Evolutionary conservation across 2,888 invertebrate genomes (phyloP).

Genomic region (Galerucella pusilla): DNA sequence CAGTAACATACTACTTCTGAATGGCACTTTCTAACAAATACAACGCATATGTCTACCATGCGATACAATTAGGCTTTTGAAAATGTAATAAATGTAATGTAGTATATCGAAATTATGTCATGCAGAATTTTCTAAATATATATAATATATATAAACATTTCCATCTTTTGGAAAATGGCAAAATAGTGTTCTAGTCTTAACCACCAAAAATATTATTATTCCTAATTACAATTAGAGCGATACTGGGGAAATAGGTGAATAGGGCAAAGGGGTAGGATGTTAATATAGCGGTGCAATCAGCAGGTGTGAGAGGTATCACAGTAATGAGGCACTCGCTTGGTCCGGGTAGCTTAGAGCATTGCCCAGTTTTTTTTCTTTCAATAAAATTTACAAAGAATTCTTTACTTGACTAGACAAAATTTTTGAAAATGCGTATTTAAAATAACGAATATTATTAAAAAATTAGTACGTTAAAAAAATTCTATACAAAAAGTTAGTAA

Average conservation of each 20-base stretch:
- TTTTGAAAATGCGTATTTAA: conserved; percentile 41
- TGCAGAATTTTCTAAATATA: conserved; percentile 44
- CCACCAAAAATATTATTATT: conserved; percentile 48
- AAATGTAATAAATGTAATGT: conserved; percentile 32
- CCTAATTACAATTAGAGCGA: conserved; percentile 34
- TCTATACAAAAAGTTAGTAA: conserved; percentile 8
- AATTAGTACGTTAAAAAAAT: conserved; percentile 19
- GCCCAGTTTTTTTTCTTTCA: conserved; percentile 49
- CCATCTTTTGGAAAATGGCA: conserved; percentile 42
- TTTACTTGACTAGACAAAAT: conserved; percentile 59
- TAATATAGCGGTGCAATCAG: conserved; percentile 57
- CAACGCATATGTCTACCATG: conserved; percentile 65
- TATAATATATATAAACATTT: conserved; percentile 34
- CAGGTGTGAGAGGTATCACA: conserved; percentile 64
- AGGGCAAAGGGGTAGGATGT: conserved; percentile 46
- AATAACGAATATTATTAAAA: conserved; percentile 33
- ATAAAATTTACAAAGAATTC: conserved; percentile 50
- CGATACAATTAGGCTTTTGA: conserved; percentile 61
- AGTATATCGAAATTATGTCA: conserved; percentile 44
- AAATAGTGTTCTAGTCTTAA: conserved; percentile 49
- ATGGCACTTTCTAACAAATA: conserved; percentile 65
- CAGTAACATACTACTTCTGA: conserved; percentile 64
- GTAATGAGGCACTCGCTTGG: conserved; percentile 66
- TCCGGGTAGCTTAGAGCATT: conserved; percentile 59
- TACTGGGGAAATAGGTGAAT: conserved; percentile 39